phyloP scores from a whole-genome alignment of 2,797 vertebrate genomes.

The Podargus strigoides region DNA sequence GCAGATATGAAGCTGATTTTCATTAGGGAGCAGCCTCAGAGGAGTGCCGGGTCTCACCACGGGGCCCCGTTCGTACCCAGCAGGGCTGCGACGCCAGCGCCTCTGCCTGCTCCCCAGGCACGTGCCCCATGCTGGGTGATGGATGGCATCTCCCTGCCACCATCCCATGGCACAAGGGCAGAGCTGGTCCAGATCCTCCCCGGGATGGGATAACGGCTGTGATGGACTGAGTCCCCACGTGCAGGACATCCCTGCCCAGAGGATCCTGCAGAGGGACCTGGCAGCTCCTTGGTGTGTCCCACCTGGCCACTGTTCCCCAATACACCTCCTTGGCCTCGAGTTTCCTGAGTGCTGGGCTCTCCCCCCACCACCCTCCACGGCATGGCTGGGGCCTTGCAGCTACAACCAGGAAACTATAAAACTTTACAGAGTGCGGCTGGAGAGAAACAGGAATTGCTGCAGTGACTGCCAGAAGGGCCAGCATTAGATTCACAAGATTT shows the following conservation, averaged over 20 bases:
- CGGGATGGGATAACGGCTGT: neutral
- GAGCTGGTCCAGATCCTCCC: neutral
- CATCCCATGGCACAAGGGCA: fast-evolving
- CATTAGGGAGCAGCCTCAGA: neutral
- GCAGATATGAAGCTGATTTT: slow-evolving; percentile 35
- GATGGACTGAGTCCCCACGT: neutral
- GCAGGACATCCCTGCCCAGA: neutral
- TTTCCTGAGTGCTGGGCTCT: slow-evolving; percentile 1
- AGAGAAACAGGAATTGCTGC: slow-evolving; percentile 68
- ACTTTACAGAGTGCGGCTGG: slow-evolving; percentile 72
- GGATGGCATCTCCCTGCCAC: neutral
- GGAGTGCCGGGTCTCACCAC: neutral
- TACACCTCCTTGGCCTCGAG: neutral
- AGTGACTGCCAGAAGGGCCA: slow-evolving; percentile 63
- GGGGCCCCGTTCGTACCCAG: neutral
- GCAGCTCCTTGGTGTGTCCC: neutral
- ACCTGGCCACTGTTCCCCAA: fast-evolving
- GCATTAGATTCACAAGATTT: slow-evolving; percentile 64
- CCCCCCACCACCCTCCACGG: slow-evolving; percentile 42
- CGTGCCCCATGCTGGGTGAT: fast-evolving
- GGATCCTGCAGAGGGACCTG: neutral
- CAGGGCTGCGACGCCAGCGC: fast-evolving
- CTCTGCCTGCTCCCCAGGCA: neutral
- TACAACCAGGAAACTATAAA: slow-evolving; percentile 71
- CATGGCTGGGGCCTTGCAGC: slow-evolving; percentile 56